Conservation (phyloP, 2,888 invertebrate genomes). For the Synergus laeviventris region DNA sequence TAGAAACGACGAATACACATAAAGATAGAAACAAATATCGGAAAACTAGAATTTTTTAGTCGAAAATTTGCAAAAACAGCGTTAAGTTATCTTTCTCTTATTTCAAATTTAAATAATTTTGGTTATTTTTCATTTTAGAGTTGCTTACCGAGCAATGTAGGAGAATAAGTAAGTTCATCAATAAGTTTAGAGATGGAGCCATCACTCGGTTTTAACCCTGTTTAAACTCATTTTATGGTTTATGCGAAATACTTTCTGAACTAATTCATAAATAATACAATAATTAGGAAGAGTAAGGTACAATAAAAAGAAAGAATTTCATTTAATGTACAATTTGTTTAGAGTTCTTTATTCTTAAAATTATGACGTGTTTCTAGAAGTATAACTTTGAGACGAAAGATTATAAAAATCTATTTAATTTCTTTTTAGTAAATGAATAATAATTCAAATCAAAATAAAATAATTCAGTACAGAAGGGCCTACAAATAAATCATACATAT, state of each 20-base stretch:
- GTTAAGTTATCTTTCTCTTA: too few relatives aligned
- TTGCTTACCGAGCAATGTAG: background rate
- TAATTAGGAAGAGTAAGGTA: too few relatives aligned
- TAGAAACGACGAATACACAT: too few relatives aligned
- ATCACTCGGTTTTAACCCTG: background rate
- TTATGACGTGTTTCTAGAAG: background rate
- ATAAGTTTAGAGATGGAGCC: background rate
- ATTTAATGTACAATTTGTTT: background rate
- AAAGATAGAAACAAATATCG: too few relatives aligned
- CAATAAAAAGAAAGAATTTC: background rate
- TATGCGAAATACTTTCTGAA: background rate
- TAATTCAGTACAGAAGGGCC: background rate
- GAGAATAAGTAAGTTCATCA: background rate
- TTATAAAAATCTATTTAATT: background rate
- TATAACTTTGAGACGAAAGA: too few relatives aligned
- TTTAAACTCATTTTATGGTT: background rate
- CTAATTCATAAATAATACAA: background rate
- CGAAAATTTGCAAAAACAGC: too few relatives aligned
- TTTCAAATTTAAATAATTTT: background rate
- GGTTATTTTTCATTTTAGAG: background rate
- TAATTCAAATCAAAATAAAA: background rate
- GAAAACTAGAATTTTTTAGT: too few relatives aligned
- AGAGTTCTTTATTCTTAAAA: background rate
- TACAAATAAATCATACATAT: constrained; percentile 10
- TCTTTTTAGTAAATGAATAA: background rate